phyloP scores from a whole-genome alignment of 2,888 invertebrate genomes.

The Palloptera scutellata region DNA sequence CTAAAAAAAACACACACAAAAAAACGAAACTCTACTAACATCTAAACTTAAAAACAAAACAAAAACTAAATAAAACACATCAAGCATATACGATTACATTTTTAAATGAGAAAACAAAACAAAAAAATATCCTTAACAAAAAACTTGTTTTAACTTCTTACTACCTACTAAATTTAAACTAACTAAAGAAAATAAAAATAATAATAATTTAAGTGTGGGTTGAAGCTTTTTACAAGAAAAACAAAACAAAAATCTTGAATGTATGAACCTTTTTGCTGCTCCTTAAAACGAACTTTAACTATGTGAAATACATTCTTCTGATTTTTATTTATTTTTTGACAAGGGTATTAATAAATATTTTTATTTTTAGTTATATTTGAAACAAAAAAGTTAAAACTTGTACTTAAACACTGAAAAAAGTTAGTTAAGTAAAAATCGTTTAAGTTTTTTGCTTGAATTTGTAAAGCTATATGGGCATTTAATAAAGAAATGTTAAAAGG shows the following conservation, averaged over 20 bases:
- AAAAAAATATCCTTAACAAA: constrained; percentile 34
- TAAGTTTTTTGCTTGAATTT: constrained; percentile 22
- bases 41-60: constrained; percentile 39
- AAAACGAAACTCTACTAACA: constrained; percentile 22
- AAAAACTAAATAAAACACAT: constrained; percentile 39
- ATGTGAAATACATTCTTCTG: constrained; percentile 30
- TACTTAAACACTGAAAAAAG: constrained; percentile 36
- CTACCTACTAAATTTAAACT: constrained; percentile 9
- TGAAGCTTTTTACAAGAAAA: constrained; percentile 26
- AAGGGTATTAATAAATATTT: constrained; percentile 39
- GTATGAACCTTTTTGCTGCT: constrained; percentile 30
- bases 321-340: constrained; percentile 40
- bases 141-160: constrained; percentile 2
- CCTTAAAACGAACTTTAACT: constrained; percentile 31
- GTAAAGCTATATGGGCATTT: constrained; percentile 64
- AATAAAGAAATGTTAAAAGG: constrained; percentile 42
- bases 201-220: constrained; percentile 17
- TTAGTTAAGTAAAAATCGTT: too few species aligned
- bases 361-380: constrained; percentile 32
- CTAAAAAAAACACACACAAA: constrained; percentile 33
- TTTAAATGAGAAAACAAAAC: constrained; percentile 40
- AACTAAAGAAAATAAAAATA: constrained; percentile 20
- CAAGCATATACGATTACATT: constrained; percentile 59
- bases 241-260: constrained; percentile 12
- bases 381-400: constrained; percentile 45